Percentiles rank a stretch among this genome's conserved stretches.
Conservation (phyloP, 2,797 vertebrate species). For the Perodicticus potto region DNA sequence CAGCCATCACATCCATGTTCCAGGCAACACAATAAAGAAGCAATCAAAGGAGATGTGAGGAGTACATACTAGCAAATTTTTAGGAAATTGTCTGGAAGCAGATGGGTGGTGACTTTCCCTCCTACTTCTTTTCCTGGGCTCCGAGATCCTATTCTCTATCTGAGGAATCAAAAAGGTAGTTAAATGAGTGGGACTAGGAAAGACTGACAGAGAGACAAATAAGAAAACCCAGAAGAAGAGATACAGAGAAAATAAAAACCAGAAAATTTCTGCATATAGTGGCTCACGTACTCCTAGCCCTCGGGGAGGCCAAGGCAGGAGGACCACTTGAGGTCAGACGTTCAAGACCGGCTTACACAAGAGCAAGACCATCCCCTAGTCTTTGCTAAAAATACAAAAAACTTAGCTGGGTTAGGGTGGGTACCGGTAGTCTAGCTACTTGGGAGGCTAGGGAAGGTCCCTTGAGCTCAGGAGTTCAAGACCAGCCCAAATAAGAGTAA, state of each 20-base stretch:
- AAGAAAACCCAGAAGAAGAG: neutral
- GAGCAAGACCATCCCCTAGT: no score
- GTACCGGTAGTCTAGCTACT: no score
- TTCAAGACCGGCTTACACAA: no score
- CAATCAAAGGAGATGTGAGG: neutral
- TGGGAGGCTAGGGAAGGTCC: no score
- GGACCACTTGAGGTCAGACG: no score
- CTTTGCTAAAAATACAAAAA: no score
- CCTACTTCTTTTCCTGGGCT: neutral
- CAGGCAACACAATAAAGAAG: neutral
- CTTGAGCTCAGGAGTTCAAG: no score
- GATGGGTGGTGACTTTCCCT: neutral
- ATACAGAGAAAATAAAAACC: neutral
- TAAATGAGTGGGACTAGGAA: neutral
- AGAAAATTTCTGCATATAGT: neutral
- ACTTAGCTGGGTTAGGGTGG: no score
- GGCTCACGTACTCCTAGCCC: no score
- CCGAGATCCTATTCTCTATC: neutral
- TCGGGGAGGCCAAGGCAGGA: no score
- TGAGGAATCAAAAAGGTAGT: neutral
- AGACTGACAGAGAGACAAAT: neutral
- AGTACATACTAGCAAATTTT: neutral
- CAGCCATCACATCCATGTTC: neutral
- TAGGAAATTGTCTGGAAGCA: neutral
- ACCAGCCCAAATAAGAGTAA: no score